Evolutionary conservation across 2,113 vertebrate genomes (phyloP).

Genomic region (Oncorhynchus clarkii): DNA sequence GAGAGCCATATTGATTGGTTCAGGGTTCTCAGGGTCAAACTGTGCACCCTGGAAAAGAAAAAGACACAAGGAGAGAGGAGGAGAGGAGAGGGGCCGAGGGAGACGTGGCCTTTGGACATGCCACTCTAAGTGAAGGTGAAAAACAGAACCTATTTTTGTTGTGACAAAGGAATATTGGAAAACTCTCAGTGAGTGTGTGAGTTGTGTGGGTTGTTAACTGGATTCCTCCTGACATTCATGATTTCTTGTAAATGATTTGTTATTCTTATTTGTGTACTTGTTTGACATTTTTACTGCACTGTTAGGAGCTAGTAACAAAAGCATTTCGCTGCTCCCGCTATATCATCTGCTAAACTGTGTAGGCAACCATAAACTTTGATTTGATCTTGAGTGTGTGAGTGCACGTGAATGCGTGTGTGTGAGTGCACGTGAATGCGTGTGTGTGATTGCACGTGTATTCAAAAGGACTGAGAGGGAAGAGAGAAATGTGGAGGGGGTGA

Average conservation of each 20-base stretch:
- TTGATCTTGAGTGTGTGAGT: background rate
- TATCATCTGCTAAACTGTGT: too few species aligned
- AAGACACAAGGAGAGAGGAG: constrained; percentile 18
- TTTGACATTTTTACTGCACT: too few species aligned
- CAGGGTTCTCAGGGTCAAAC: constrained; percentile 68
- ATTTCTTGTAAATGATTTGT: too few species aligned
- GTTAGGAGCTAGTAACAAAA: too few species aligned
- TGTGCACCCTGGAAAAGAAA: constrained; percentile 48
- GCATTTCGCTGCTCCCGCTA: too few species aligned
- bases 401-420: constrained; percentile 21
- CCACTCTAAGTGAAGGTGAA: constrained; percentile 19
- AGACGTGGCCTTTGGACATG: constrained; percentile 42
- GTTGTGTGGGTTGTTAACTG: too few species aligned
- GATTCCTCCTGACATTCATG: too few species aligned
- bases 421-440: constrained; percentile 11
- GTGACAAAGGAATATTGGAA: constrained; percentile 28
- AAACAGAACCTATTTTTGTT: constrained; percentile 40
- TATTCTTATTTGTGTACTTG: too few species aligned
- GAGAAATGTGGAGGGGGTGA: background rate
- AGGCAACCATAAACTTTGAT: too few species aligned
- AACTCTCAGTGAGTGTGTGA: constrained; percentile 13
- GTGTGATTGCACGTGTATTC: constrained; percentile 5
- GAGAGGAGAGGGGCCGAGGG: background rate
- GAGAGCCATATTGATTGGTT: constrained; percentile 63
- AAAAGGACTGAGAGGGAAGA: background rate